Evolutionary conservation across 23 tunicate genomes (phyloP), one percentile per base, ranked within the genome.

Genomic region (Halocynthia roretzi): DNA sequence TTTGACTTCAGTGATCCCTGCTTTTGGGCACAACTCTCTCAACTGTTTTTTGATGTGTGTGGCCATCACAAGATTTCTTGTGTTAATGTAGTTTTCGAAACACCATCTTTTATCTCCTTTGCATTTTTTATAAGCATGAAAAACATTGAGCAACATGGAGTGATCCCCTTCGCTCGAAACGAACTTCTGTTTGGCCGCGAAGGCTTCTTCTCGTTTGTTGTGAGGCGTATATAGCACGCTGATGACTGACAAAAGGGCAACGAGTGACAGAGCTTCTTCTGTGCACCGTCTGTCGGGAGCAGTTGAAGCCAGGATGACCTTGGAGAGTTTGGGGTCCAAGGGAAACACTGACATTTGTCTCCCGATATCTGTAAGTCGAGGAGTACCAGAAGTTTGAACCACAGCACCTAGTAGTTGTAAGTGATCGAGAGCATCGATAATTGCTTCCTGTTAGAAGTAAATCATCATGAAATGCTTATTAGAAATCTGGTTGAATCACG

Each of bases 81-180:
- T 40, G 71, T 82, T 92, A 56, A 86, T 76, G 73, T 76, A 92
- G 63, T 92, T 92, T 14, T 92, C 98, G 58, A 60, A 75, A 73
- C 98, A 86, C 98, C 98, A 92, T 5, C 67, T 53, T 48, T 72
- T 78, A 75, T 58, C 79, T 52, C 92, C 91, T 62, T 92, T 86
- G 78, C 71, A 78, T 75, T 92, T 86, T 61, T 78, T 78, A 75
- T 80, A 92, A 14, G 84, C 87, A 50, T 85, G 60, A 61, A 72
- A 92, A 31, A 92, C 72, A 68, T 92, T 92, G 0, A 92, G 53
- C 22, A 92, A 73, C 98, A 80, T 92, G 61, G 80, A 57, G 73
- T 82, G 84, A 68, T 92, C 98, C 5, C 98, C 98, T 74, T 85
- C 98, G 54, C 90, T 92, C 5, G 98, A 80, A 6, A 81, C 69